Evolutionary conservation across 2,113 vertebrate species (phyloP).

Genomic region (Tichodroma muraria): DNA sequence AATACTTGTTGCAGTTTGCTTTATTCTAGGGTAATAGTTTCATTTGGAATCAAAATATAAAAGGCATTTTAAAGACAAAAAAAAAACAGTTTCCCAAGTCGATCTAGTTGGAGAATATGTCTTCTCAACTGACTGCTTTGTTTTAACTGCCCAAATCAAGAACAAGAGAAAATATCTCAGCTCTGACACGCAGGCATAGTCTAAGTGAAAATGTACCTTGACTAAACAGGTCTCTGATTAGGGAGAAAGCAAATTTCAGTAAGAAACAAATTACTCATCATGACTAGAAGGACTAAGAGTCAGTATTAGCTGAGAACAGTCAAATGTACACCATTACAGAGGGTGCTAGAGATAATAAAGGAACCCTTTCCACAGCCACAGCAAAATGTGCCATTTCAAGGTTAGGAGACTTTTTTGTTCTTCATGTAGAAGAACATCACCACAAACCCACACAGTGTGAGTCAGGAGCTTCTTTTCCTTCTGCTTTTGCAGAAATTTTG

Average conservation of each 20-base stretch:
- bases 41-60: not conserved
- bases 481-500: not conserved
- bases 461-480: not conserved
- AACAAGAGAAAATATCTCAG: constrained; percentile 4
- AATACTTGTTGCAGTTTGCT: not conserved
- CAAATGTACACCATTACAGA: not conserved
- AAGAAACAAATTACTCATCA: constrained; percentile 25
- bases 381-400: constrained; percentile 20
- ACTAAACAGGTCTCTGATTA: constrained; percentile 55
- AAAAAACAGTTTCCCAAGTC: not conserved
- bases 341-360: not conserved
- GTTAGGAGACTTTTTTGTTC: constrained; percentile 21
- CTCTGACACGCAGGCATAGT: not conserved
- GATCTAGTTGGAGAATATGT: not conserved
- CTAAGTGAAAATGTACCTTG: constrained; percentile 27
- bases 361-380: not conserved
- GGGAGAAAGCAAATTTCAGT: constrained; percentile 25
- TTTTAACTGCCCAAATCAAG: constrained; percentile 57
- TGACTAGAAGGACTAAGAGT: constrained; percentile 9
- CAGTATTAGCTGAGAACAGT: not conserved
- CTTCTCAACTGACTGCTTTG: constrained; percentile 55
- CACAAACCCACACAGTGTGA: not conserved
- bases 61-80: not conserved
- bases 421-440: not conserved
- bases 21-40: not conserved